Conservation (phyloP, 2,113 vertebrate genomes). For the Aythya baeri region DNA sequence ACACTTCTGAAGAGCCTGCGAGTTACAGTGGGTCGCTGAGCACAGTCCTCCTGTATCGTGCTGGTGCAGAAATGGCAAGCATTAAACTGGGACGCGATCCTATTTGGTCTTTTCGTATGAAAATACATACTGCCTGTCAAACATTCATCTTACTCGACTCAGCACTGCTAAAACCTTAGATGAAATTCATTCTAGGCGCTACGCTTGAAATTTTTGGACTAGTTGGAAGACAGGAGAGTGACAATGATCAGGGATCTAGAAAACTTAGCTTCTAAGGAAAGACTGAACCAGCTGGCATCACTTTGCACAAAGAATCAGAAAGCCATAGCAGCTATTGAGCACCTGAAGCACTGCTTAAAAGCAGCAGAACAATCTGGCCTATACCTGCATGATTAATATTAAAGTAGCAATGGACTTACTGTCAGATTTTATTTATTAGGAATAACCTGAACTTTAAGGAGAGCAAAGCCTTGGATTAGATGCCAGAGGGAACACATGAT, state of each 20-base stretch:
- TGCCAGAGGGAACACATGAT: neutral
- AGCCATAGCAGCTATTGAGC: neutral
- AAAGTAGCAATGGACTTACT: neutral
- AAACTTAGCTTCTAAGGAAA: neutral
- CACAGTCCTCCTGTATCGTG: rapidly evolving
- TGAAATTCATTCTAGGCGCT: neutral
- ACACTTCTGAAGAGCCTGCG: neutral
- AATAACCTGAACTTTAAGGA: neutral
- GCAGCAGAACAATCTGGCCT: neutral
- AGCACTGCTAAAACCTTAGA: neutral
- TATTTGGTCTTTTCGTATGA: neutral
- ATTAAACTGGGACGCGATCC: rapidly evolving
- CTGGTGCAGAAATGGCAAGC: rapidly evolving
- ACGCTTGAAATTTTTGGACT: neutral
- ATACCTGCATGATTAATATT: neutral
- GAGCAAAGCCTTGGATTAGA: neutral
- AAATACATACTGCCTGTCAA: neutral
- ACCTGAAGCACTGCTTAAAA: neutral
- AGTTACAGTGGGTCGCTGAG: neutral
- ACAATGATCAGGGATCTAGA: neutral
- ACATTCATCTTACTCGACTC: neutral
- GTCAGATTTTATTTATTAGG: neutral
- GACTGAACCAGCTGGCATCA: neutral
- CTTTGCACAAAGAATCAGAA: neutral
- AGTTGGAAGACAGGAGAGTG: neutral